Conservation (phyloP, 2,888 invertebrate species). For the Nasonovia ribisnigri region DNA sequence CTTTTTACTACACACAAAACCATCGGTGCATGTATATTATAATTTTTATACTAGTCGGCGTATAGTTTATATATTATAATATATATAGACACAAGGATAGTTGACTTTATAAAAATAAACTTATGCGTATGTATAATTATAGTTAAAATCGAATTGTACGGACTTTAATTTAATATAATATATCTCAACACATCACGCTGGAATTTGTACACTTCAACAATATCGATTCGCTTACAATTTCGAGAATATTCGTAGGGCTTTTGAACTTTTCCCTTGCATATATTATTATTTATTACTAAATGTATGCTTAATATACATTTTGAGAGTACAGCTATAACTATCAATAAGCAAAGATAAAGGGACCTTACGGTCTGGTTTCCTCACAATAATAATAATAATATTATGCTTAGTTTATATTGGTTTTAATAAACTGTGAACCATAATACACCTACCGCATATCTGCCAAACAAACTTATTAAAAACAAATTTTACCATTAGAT, state of each 20-base stretch:
- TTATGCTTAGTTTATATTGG: not conserved
- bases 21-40: not conserved
- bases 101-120: not conserved
- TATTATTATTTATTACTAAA: slow-evolving; percentile 14
- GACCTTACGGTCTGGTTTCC: not conserved
- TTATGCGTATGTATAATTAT: not conserved
- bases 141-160: not conserved
- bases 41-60: not conserved
- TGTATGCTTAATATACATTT: not conserved
- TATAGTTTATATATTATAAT: not conserved
- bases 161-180: not conserved
- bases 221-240: not conserved
- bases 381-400: not conserved
- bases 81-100: not conserved
- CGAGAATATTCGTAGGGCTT: slow-evolving; percentile 7
- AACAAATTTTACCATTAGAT: not conserved
- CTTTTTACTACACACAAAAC: not conserved
- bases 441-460: no score
- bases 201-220: not conserved
- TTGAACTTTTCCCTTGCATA: not conserved
- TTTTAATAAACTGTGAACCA: not conserved
- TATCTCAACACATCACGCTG: not conserved
- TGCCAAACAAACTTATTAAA: not conserved
- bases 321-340: not conserved
- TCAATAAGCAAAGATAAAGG: not conserved